Evolutionary conservation across 2,888 invertebrate species (phyloP).

Genomic region (Deroplatys truncata): DNA sequence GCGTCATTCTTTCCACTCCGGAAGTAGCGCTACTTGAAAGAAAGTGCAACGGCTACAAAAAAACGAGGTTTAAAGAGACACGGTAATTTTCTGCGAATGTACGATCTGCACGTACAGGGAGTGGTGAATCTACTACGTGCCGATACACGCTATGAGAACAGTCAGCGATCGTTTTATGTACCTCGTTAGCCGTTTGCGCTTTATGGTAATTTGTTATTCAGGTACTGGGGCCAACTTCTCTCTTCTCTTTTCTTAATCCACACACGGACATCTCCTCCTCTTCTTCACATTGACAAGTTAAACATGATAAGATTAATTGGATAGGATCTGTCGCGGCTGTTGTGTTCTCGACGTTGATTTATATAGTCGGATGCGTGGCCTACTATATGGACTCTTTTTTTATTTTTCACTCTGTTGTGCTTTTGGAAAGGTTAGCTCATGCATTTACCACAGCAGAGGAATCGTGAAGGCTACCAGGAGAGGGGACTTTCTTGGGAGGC

Average conservation of each 20-base stretch:
- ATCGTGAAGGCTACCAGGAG: background rate
- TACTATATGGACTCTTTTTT: background rate
- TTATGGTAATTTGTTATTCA: background rate
- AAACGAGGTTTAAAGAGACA: background rate
- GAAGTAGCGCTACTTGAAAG: background rate
- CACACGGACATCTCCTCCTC: background rate
- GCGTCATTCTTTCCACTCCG: background rate
- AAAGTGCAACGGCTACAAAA: background rate
- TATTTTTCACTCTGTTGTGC: background rate
- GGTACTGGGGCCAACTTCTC: background rate
- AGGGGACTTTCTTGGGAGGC: background rate
- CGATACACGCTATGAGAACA: background rate
- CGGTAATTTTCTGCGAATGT: background rate
- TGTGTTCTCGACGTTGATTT: background rate
- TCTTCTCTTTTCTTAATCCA: background rate
- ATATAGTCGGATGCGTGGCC: background rate
- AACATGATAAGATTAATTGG: constrained; percentile 8
- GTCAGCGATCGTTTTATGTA: background rate
- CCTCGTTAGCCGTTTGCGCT: background rate
- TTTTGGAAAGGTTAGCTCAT: background rate
- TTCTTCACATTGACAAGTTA: constrained; percentile 3
- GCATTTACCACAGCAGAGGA: background rate
- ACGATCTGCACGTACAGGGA: background rate
- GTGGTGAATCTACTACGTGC: background rate
- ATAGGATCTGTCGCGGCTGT: background rate